Conservation (phyloP, 2,797 vertebrate genomes). For the Enteromius argenteus region DNA sequence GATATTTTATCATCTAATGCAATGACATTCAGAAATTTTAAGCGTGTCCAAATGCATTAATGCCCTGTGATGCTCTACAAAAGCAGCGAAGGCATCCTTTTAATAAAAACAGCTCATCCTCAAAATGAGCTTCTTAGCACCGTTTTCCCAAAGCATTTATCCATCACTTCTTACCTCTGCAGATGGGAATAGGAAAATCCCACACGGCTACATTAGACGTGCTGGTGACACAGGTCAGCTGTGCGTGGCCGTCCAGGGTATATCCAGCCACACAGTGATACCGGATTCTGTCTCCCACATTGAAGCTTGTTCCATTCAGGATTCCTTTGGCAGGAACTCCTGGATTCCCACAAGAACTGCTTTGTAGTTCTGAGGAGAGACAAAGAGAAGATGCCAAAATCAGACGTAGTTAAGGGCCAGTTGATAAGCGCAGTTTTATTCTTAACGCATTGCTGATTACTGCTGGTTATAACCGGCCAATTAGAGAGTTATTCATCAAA, state of each 20-base stretch:
- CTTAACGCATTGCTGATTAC: neutral
- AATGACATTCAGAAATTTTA: neutral
- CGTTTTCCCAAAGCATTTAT: neutral
- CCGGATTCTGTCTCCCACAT: slow-evolving; percentile 90
- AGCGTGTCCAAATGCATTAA: neutral
- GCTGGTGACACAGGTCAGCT: slow-evolving; percentile 91
- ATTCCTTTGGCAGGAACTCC: slow-evolving; percentile 93
- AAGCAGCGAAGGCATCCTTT: neutral
- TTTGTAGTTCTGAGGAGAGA: slow-evolving; percentile 85
- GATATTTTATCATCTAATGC: slow-evolving; percentile 6
- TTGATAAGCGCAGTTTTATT: neutral
- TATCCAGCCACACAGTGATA: slow-evolving; percentile 95
- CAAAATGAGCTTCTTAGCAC: neutral
- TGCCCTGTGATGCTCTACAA: neutral
- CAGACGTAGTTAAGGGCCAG: neutral
- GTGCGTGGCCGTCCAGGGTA: slow-evolving; percentile 93
- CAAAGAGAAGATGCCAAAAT: neutral
- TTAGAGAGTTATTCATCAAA: neutral
- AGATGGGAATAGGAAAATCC: slow-evolving; percentile 97
- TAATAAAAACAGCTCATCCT: slow-evolving; percentile 12
- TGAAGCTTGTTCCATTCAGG: slow-evolving; percentile 90
- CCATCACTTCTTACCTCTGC: slow-evolving; percentile 86
- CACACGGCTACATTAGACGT: slow-evolving; percentile 88
- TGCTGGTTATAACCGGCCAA: neutral
- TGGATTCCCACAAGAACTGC: slow-evolving; percentile 97